Conservation (phyloP, 2,888 invertebrate species). For the Eledone cirrhosa region DNA sequence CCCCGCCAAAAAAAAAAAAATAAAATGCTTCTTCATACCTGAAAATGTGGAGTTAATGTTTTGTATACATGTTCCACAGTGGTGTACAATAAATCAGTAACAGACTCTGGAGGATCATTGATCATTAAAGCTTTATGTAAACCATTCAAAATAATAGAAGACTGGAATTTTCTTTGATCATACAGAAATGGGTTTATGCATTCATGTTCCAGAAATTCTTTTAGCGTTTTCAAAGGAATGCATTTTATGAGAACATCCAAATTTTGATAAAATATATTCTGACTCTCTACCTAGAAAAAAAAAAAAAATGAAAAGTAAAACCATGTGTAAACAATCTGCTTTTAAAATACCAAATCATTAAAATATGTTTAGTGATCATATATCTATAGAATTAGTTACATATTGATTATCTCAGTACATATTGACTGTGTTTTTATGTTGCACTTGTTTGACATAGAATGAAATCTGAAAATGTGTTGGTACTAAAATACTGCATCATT, state of each 20-base stretch:
- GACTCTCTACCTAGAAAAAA: slow-evolving; percentile 39
- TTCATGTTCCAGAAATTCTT: slow-evolving; percentile 43
- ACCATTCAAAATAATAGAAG: slow-evolving; percentile 43
- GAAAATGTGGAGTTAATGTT: slow-evolving; percentile 35
- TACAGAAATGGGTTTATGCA: slow-evolving; percentile 35
- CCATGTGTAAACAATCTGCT: too few species aligned
- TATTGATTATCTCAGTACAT: too few species aligned
- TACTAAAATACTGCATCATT: too few species aligned
- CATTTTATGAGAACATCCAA: slow-evolving; percentile 43
- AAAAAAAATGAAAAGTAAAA: neutral
- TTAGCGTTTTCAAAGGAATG: slow-evolving; percentile 40
- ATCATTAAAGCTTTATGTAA: slow-evolving; percentile 51
- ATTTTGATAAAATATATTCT: slow-evolving; percentile 36
- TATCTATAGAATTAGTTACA: too few species aligned
- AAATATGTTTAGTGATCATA: too few species aligned
- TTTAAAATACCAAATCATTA: too few species aligned
- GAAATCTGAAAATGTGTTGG: too few species aligned
- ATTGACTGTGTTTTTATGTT: too few species aligned
- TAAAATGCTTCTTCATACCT: slow-evolving; percentile 35
- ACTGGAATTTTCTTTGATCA: neutral
- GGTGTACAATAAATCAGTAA: slow-evolving; percentile 46
- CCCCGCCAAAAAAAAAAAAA: too few species aligned
- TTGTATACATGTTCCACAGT: slow-evolving; percentile 42
- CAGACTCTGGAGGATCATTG: slow-evolving; percentile 56
- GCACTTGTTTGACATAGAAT: too few species aligned